Evolutionary conservation across 2,888 invertebrate species (phyloP).

Genomic region (Drosophila algonquin): DNA sequence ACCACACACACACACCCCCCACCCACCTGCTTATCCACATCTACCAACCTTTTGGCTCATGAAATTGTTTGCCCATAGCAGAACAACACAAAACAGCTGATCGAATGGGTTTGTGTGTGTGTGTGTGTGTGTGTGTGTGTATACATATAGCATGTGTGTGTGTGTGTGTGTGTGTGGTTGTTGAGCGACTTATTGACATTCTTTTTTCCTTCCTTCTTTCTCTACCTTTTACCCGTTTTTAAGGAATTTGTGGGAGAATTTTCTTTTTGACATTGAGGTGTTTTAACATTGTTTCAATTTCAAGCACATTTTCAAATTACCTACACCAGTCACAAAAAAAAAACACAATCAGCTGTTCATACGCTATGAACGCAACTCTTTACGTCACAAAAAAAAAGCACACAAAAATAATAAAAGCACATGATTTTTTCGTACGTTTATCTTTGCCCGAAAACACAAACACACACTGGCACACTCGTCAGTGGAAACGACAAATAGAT

Average conservation of each 20-base stretch:
- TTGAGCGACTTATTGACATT: conserved; percentile 29
- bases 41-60: conserved; percentile 42
- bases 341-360: conserved; percentile 29
- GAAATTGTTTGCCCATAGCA: conserved; percentile 54
- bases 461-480: conserved; percentile 51
- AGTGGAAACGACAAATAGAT: conserved; percentile 66
- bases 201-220: conserved; percentile 13
- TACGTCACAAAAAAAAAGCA: conserved; percentile 26
- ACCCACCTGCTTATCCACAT: neutral
- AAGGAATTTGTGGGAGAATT: neutral
- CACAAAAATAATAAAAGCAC: conserved; percentile 17
- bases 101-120: conserved; percentile 26
- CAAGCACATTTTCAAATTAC: conserved; percentile 1
- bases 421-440: conserved; percentile 32
- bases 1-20: too few relatives aligned
- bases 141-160: conserved; percentile 16
- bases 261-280: neutral
- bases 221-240: neutral
- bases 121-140: conserved; percentile 21
- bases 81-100: conserved; percentile 77
- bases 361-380: conserved; percentile 14
- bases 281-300: neutral
- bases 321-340: neutral
- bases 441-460: conserved; percentile 6
- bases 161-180: conserved; percentile 34